Base-by-base conservation (phyloP, 1,140 invertebrate species). In the Apis laboriosa region DNA sequence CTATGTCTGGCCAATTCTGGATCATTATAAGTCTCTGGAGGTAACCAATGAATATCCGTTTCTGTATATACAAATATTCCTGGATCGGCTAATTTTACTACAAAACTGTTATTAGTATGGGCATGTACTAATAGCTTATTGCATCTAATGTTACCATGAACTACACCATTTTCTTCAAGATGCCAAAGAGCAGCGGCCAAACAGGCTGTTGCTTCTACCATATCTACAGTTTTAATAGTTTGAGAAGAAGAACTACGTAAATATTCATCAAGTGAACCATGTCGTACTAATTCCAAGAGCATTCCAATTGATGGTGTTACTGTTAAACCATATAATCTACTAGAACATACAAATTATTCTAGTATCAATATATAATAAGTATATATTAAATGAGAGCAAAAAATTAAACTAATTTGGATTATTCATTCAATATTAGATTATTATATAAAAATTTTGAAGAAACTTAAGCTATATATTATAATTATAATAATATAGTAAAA, bases 141-240 rank as follows among this genome's bases (percentile, higher is more conserved):
- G 92, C 97, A 98, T 67, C 98, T 95, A 77, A 99, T 97, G 83
- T 96, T 96, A n/a, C 97, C 97, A 94, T 98, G 98, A 67, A 97
- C 95, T 56, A 98, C 95, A 55, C 96, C 95, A 84, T 97, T 96
- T 90, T 98, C 97, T 89, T 97, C 96, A 96, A 98, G 92, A 93
- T 97, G 96, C 96, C 96, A 97, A 5, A 98, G 94, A 24, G 97
- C 97, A 67, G 96, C 96, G 5, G 97, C 97, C 58, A 98, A 89
- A 84, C 96, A 96, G 19, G 96, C 95, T 43, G 96, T 95, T 63
- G 97, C 96, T 92, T 98, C 97, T 79, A 98, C 96, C 83, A 98
- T 93, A 91, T 97, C 97, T 11, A 96, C 95, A 34, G 95, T 94
- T 90, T 96, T 95, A 1, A 98, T 92, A 21, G 92, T 92, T 9